Conservation (phyloP, 2,797 vertebrate genomes). For the Todus mexicanus region DNA sequence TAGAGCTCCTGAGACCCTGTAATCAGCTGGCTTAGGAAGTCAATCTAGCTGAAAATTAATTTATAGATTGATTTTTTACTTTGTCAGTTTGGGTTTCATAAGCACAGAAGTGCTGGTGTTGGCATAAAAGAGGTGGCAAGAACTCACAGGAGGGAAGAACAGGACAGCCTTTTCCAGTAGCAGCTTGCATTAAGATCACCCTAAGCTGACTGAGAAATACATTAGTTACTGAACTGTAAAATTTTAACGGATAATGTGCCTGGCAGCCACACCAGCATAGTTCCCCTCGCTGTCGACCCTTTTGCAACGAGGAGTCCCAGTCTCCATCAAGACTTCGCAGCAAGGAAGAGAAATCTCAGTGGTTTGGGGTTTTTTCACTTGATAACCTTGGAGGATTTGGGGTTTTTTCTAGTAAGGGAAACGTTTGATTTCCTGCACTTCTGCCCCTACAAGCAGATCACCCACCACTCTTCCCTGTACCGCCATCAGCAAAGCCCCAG, state of each 20-base stretch:
- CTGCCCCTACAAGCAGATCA: not conserved
- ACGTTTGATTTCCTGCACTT: not conserved
- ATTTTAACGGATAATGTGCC: not conserved
- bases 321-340: not conserved
- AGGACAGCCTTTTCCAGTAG: not conserved
- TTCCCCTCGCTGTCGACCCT: not conserved
- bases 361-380: not conserved
- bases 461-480: not conserved
- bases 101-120: not conserved
- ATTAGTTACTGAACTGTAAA: constrained; percentile 4
- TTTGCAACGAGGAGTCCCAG: not conserved
- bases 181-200: not conserved
- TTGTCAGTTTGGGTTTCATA: not conserved
- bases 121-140: not conserved
- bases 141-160: not conserved
- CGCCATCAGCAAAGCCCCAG: not conserved
- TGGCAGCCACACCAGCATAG: not conserved
- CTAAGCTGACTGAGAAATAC: not conserved
- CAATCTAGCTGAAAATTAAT: constrained; percentile 25
- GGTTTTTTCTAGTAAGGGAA: not conserved
- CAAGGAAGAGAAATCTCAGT: not conserved
- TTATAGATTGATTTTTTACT: not conserved
- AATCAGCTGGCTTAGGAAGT: constrained; percentile 1
- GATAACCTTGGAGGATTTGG: not conserved
- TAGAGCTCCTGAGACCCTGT: not conserved